These are phyloP conservation scores for Oenanthe oenanthe DNA, from an alignment of 2,113 vertebrate genomes.

Conservation along the genomic window DNA sequence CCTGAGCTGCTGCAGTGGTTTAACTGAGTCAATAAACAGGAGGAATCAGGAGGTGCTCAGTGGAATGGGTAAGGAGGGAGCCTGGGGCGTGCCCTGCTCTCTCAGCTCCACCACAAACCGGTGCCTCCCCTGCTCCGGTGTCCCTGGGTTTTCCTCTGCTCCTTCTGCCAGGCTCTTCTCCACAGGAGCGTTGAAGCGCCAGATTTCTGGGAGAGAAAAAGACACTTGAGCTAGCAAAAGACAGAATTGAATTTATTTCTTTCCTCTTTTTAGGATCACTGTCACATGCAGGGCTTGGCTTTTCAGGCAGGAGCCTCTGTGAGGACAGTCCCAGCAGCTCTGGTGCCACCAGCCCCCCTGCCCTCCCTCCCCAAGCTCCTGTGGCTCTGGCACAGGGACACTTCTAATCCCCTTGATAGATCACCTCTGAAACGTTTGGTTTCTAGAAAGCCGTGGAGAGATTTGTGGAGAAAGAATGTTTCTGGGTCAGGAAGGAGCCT, in stretches of 20 bases:
- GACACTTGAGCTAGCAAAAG: neutral
- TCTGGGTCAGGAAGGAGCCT: neutral
- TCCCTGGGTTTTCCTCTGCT: neutral
- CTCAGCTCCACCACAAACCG: neutral
- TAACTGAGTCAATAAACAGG: conserved; percentile 9
- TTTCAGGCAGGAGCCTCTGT: neutral
- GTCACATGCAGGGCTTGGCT: neutral
- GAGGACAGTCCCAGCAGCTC: neutral
- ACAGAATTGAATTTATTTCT: neutral
- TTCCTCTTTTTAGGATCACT: neutral
- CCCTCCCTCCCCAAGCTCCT: neutral
- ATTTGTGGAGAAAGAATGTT: neutral
- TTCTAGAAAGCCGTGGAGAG: neutral
- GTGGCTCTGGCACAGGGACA: neutral
- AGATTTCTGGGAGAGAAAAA: neutral
- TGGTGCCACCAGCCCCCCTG: rapidly evolving
- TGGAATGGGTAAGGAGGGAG: neutral
- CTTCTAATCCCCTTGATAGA: neutral
- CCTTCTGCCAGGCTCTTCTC: neutral
- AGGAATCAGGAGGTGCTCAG: neutral
- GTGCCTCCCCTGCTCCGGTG: neutral
- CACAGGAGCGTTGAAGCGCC: neutral
- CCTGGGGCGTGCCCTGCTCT: neutral
- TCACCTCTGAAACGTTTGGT: neutral
- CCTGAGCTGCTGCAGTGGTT: neutral